Base-by-base conservation (phyloP, 1,140 invertebrate genomes). In the Trigoniulus corallinus region DNA sequence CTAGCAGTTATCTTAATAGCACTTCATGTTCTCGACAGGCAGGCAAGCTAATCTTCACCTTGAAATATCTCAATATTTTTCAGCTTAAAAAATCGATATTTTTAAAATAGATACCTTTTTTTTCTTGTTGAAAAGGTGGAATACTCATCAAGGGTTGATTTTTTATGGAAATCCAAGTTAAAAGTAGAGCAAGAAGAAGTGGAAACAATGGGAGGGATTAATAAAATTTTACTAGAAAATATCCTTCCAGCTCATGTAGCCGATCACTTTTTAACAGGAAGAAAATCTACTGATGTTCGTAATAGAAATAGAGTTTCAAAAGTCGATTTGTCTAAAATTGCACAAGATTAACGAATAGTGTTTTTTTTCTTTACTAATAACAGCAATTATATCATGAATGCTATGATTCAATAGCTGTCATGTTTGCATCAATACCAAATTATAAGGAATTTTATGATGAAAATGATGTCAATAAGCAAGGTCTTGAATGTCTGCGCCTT, bases 361-460 rank as follows among this genome's bases (percentile, higher is more conserved):
- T 12, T 44, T 12, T 7, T 44, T 20, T 15, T 23, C 45, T 51
- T 22, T 41, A 54, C 42, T 53, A 59, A 62, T 54, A 63, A 56
- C 64, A 88, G 67, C 88, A 95, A 53, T 67, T 98, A 1, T 97
- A 98, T 65, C 91, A 94, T 61, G 88, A 96, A 65, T 74, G 88
- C 42, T 96, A 97, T 65, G 82, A 78, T 18, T 88, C 84, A 59
- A 89, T 97, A 44, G 91, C 87, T 0, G 92, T 98, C 0, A 93
- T 97, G 86, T 97, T 97, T 62, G 93, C 92, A 0, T 95, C 89
- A 0, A 96, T 98, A 59, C 91, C 93, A 12, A 97, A 98, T 69
- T 98, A 96, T 66, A 95, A 94, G 60, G 92, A 97, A 63, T 97
- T 97, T 65, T 98, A 97, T 63, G 91, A 93, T 61, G 92, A 97